Evolutionary conservation across 2,888 invertebrate species (phyloP), one percentile per base, ranked within the genome.

Genomic region (Mythimna vitellina): DNA sequence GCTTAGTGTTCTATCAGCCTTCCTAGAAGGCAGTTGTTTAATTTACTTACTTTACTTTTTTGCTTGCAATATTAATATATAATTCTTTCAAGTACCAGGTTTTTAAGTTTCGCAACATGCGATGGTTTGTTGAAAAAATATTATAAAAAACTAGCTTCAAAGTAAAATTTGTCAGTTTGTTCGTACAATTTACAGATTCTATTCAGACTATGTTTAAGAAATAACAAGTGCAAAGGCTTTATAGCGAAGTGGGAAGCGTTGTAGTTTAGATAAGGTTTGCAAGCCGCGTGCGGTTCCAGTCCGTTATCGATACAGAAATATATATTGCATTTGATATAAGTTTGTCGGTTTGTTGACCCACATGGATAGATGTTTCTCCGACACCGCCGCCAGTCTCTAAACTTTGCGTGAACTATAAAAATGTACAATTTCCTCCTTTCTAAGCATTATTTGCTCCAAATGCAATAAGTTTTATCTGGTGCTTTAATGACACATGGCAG

Each of bases 241-340:
- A 88, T 86, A 86, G 87, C 83, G 76, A 85, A 87, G 84, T 89
- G 87, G 89, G 88, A 90, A 88, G 92, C 92, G 92, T 94, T 90
- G 92, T 91, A 90, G 91, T 89, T 82, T 87, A 91, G 92, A 92
- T 92, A 92, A 92, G 90, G 89, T 88, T 88, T 85, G 89, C 87
- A 81, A 70, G 81, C 83, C 81, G 86, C 86, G 83, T 89, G 89
- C 89, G 88, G 89, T 90, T 89, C 90, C 88, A 91, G 88, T 90
- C 90, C 83, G 86, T 87, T 91, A 91, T 92, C 89, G 90, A 89
- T 89, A 87, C 87, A 78, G 87, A 88, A 86, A 86, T 85, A 81
- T 89, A 86, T 89, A 87, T 84, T 88, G 87, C 86, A 67, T 84
- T 88, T 88, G 92, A 92, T 92, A 92, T 92, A 92, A 89, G 81